Conservation (phyloP, 2,797 vertebrate genomes). For the Lagodon rhomboides region DNA sequence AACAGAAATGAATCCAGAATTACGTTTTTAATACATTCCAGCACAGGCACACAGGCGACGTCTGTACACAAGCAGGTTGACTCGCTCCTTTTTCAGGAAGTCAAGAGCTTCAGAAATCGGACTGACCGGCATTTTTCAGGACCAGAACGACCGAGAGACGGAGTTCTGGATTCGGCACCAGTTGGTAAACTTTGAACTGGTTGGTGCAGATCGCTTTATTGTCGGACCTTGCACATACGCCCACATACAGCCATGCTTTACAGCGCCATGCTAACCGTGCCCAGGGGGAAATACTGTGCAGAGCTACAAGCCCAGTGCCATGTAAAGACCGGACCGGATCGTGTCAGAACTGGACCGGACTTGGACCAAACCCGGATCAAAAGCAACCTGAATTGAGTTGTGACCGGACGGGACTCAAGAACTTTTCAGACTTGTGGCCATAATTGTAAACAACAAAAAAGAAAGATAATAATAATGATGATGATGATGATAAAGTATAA, state of each 20-base stretch:
- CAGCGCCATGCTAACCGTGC: slow-evolving; percentile 64
- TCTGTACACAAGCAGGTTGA: slow-evolving; percentile 63
- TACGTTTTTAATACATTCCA: slow-evolving; percentile 87
- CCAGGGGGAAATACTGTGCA: slow-evolving; percentile 80
- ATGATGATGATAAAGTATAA: slow-evolving; percentile 68
- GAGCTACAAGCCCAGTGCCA: slow-evolving; percentile 86
- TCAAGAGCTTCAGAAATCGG: slow-evolving; percentile 9
- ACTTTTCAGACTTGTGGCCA: slow-evolving; percentile 79
- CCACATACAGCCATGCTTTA: slow-evolving; percentile 71
- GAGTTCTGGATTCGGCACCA: slow-evolving; percentile 50
- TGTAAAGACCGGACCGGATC: slow-evolving; percentile 78
- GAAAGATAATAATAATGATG: slow-evolving; percentile 53
- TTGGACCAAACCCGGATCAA: slow-evolving; percentile 75
- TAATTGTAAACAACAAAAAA: slow-evolving; percentile 77
- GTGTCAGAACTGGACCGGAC: slow-evolving; percentile 71
- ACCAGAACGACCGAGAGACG: slow-evolving; percentile 60
- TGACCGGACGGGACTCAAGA: slow-evolving; percentile 58
- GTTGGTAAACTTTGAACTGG: slow-evolving; percentile 7
- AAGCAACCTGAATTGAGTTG: slow-evolving; percentile 56
- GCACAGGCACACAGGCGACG: slow-evolving; percentile 72
- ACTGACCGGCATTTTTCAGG: slow-evolving; percentile 46
- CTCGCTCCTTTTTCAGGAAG: slow-evolving; percentile 19
- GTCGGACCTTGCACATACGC: slow-evolving; percentile 58
- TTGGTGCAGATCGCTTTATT: slow-evolving; percentile 51
- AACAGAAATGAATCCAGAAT: slow-evolving; percentile 55